Base-by-base conservation (phyloP, 2,113 vertebrate species). In the Gymnobelideus leadbeateri region DNA sequence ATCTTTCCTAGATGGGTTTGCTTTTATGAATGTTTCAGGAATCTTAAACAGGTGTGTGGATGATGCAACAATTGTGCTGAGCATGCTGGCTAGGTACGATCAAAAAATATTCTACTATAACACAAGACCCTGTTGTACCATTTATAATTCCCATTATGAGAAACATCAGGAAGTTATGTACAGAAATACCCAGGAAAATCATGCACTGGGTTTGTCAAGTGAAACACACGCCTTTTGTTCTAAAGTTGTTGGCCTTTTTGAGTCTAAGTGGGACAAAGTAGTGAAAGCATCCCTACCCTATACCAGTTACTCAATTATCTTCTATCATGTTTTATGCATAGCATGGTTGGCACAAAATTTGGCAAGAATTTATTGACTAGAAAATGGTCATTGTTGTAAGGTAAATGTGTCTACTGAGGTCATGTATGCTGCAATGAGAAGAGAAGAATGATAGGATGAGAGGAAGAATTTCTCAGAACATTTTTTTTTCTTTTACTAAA, bases 281-380 rank as follows among this genome's bases (percentile, higher is more conserved):
- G 95, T 98, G 91, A 99, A 98, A 89, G 99, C 99, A 24, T 99
- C 99, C 47, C 98, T 99, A 37, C 99, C 99, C 31, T 99, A 99
- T 96, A 99, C 99, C 51, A 97, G 91, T 94, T 98, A 99, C 95
- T 99, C 99, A 84, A 99, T 99, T 94, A 99, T 99, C 95, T 99
- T 99, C 97, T 99, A 99, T 97, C 99, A 99, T 1, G 99, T 99
- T 68, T 98, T 99, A 95, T 99, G 99, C 96, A 97, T 98, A 31
- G 98, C 99, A 1, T 99, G 99, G 98, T 99, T 99, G 96, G 99
- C 99, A 2, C 99, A 99, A 1, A 99, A 99, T 96, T 99, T 99
- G 99, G 99, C 99, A 43, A 99, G 99, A 50, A 99, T 99, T 97
- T 99, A 99, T 43, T 99, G 99, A 92, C 98, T 99, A 26, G 98